phyloP scores from a whole-genome alignment of 2,888 invertebrate genomes.

The Drosophila differens region DNA sequence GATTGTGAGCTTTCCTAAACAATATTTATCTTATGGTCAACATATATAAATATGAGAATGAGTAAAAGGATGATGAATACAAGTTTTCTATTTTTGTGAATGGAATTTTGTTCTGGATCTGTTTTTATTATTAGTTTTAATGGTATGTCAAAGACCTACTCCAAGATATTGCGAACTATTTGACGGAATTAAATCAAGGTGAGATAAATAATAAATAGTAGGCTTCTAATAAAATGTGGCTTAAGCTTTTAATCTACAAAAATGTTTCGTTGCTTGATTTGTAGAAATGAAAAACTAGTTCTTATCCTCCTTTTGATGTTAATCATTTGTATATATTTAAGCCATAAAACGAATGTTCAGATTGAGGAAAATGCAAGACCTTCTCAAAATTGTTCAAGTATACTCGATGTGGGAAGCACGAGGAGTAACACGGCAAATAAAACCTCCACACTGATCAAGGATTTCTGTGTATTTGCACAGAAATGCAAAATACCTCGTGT shows the following conservation, averaged over 20 bases:
- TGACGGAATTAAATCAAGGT: background rate
- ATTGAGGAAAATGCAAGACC: background rate
- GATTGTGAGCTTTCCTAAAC: too few relatives aligned
- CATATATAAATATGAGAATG: too few relatives aligned
- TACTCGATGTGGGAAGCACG: background rate
- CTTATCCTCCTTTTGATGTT: background rate
- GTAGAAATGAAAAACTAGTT: background rate
- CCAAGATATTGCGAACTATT: background rate
- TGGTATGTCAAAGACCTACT: too few relatives aligned
- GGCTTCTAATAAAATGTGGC: background rate
- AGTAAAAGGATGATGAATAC: too few relatives aligned
- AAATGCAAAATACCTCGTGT: slow-evolving; percentile 88
- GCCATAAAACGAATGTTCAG: background rate
- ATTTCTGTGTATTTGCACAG: slow-evolving; percentile 81
- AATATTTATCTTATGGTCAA: too few relatives aligned
- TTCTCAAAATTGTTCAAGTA: background rate
- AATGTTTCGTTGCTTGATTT: slow-evolving; percentile 1
- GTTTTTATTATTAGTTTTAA: too few relatives aligned
- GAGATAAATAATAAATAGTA: too few relatives aligned
- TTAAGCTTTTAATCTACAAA: background rate
- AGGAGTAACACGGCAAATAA: background rate
- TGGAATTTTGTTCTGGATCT: too few relatives aligned
- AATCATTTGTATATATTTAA: background rate
- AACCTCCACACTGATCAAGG: background rate
- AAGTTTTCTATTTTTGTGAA: too few relatives aligned